Percentiles rank a stretch among this genome's conserved stretches.
Conservation (phyloP, 2,888 invertebrate species). For the Brenthis ino region DNA sequence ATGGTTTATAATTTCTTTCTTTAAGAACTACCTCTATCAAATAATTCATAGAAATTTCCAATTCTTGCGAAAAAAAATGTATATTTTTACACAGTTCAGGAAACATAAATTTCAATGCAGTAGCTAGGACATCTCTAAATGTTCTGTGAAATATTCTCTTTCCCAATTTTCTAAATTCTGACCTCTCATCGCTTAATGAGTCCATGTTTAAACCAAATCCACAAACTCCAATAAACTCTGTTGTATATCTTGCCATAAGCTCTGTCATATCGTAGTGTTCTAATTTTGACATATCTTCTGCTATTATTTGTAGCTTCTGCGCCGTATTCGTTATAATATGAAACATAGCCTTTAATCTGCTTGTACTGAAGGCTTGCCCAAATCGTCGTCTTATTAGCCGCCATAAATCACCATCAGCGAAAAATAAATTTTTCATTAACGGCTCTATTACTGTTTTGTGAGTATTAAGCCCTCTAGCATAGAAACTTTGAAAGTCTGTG, state of each 20-base stretch:
- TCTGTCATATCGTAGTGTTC: conserved; percentile 66
- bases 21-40: conserved; percentile 59
- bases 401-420: conserved; percentile 72
- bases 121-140: conserved; percentile 55
- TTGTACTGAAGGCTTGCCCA: conserved; percentile 68
- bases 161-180: conserved; percentile 66
- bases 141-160: conserved; percentile 64
- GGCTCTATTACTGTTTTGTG: conserved; percentile 66
- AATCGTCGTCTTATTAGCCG: conserved; percentile 66
- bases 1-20: conserved; percentile 60
- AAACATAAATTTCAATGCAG: conserved; percentile 59
- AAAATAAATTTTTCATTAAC: conserved; percentile 66
- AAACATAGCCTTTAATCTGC: conserved; percentile 72
- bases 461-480: conserved; percentile 62
- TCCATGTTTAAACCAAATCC: conserved; percentile 73
- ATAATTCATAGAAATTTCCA: conserved; percentile 57
- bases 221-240: conserved; percentile 72
- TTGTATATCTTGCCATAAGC: conserved; percentile 72
- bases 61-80: conserved; percentile 55
- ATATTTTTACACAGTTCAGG: conserved; percentile 64
- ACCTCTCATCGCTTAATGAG: conserved; percentile 62
- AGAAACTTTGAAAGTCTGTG: conserved; percentile 64
- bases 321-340: conserved; percentile 68
- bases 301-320: conserved; percentile 60
- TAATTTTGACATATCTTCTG: conserved; percentile 54